Evolutionary conservation across 2,113 vertebrate genomes (phyloP).

Genomic region (Vombatus ursinus): DNA sequence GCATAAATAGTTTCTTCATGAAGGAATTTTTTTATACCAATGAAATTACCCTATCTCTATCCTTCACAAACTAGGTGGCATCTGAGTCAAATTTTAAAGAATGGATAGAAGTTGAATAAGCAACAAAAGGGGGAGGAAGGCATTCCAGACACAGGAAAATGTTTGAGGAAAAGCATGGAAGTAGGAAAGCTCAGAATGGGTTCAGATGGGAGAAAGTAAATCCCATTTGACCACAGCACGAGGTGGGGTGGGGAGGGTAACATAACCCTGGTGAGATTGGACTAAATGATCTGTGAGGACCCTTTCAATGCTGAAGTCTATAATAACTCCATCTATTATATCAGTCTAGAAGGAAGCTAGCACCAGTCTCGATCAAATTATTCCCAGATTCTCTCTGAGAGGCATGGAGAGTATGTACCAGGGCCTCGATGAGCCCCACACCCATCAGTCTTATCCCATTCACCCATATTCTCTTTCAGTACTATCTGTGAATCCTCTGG

Average conservation of each 20-base stretch:
- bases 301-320: neutral
- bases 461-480: neutral
- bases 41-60: neutral
- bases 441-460: fast-evolving
- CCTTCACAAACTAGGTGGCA: neutral
- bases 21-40: neutral
- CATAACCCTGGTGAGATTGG: neutral
- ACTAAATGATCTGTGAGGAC: neutral
- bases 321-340: no score
- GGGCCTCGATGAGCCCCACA: neutral
- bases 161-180: neutral
- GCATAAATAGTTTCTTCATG: neutral
- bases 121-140: neutral
- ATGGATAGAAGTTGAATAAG: neutral
- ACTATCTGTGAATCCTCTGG: neutral
- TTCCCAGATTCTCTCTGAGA: fast-evolving
- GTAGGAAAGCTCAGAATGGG: neutral
- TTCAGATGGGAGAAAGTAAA: neutral
- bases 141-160: neutral
- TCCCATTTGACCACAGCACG: neutral
- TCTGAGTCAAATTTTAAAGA: neutral
- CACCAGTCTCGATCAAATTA: neutral
- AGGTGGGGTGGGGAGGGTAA: neutral
- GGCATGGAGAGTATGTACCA: neutral
- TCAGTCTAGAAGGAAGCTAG: no score